phyloP scores from a whole-genome alignment of 2,797 vertebrate species.

The Prionace glauca region DNA sequence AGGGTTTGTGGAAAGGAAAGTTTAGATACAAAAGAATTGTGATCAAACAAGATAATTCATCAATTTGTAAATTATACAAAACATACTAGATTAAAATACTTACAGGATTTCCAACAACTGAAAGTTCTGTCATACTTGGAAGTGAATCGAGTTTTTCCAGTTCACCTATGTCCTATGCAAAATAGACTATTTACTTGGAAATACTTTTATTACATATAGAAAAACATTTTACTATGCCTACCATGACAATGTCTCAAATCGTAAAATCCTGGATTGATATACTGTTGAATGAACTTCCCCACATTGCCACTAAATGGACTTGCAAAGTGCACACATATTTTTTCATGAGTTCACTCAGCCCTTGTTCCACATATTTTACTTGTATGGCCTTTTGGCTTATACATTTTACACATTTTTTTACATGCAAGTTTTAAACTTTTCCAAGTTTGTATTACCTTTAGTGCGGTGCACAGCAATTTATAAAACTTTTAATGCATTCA shows the following conservation, averaged over 20 bases:
- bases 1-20: neutral
- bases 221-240: neutral
- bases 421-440: neutral
- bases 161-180: slow-evolving; percentile 66
- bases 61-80: neutral
- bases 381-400: neutral
- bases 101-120: slow-evolving; percentile 72
- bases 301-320: neutral
- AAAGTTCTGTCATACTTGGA: slow-evolving; percentile 70
- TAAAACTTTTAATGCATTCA: neutral
- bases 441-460: neutral
- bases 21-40: neutral
- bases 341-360: neutral
- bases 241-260: neutral
- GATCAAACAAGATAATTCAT: neutral
- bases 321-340: neutral
- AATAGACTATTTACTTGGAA: slow-evolving; percentile 38
- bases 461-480: neutral
- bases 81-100: slow-evolving; percentile 50
- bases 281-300: neutral
- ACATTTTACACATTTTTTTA: neutral
- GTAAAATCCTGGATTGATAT: neutral
- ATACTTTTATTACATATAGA: neutral
- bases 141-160: slow-evolving; percentile 73
- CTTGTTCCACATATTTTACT: neutral